Percentiles rank a stretch among this genome's conserved stretches.
These are phyloP conservation scores for Chrysochloris asiatica DNA, from an alignment of 2,113 vertebrate species.

Conservation along the genomic window DNA sequence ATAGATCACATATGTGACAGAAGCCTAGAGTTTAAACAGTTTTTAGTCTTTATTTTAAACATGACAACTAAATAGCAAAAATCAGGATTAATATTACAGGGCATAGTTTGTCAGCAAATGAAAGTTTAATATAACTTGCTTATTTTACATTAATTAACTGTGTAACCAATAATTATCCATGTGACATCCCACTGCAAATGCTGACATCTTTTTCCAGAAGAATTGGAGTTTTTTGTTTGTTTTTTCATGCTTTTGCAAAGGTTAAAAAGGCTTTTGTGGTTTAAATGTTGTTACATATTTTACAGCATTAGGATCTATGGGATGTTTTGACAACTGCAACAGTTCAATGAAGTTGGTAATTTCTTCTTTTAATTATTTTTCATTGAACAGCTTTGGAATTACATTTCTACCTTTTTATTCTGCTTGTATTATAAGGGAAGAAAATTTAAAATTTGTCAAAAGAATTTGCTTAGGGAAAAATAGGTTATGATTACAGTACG, in stretches of 20 bases:
- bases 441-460: conserved; percentile 79
- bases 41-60: conserved; percentile 39
- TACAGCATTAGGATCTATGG: conserved; percentile 98
- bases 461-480: conserved; percentile 43
- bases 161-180: conserved; percentile 63
- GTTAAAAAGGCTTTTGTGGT: conserved; percentile 92
- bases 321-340: conserved; percentile 96
- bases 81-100: conserved; percentile 10
- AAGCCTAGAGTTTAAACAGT: conserved; percentile 15
- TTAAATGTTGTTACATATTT: conserved; percentile 99
- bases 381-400: conserved; percentile 91
- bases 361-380: conserved; percentile 94
- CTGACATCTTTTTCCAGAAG: conserved; percentile 83
- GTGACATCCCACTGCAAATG: conserved; percentile 79
- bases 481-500: conserved; percentile 61
- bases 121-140: conserved; percentile 54
- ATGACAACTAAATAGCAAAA: conserved; percentile 22
- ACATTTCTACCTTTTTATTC: conserved; percentile 84
- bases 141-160: conserved; percentile 70
- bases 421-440: conserved; percentile 82
- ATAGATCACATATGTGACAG: not conserved
- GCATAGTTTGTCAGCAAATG: conserved; percentile 25
- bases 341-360: conserved; percentile 98
- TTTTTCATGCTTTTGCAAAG: conserved; percentile 88
- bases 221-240: conserved; percentile 85